A percentile compares a stretch with the other conserved stretches of the same genome.
Conservation (phyloP, 2,113 vertebrate species). For the Centropus unirufus region DNA sequence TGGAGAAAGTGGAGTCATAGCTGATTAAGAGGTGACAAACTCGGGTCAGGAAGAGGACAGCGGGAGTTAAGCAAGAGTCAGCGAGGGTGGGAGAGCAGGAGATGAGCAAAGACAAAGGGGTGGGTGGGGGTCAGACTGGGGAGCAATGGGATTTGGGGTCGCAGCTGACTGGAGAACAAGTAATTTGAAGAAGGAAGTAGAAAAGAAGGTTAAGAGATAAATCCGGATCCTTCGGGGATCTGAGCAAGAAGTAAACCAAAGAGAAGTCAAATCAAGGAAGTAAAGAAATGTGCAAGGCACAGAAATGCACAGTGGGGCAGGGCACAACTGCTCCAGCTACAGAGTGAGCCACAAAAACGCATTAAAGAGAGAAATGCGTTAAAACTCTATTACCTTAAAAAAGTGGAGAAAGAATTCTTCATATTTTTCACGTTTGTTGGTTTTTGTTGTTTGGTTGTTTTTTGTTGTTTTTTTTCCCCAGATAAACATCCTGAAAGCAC, state of each 20-base stretch:
- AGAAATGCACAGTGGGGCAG: background rate
- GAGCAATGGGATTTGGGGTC: background rate
- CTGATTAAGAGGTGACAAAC: background rate
- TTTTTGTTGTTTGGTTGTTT: no score
- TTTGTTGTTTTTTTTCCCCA: no score
- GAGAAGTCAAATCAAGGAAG: slow-evolving; percentile 22
- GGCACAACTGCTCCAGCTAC: background rate
- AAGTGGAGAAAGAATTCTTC: background rate
- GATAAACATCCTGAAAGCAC: background rate
- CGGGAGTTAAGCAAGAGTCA: background rate
- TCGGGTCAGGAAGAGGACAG: slow-evolving; percentile 35
- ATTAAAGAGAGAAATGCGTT: background rate
- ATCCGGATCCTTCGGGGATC: slow-evolving; percentile 1
- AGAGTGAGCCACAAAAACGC: background rate
- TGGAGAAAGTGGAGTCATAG: background rate
- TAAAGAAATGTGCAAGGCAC: background rate
- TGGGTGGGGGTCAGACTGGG: background rate
- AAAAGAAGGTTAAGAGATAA: slow-evolving; percentile 1
- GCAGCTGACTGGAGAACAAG: background rate
- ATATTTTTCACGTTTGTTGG: no score
- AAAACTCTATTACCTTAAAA: rapidly evolving
- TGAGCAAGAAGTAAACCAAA: slow-evolving; percentile 11
- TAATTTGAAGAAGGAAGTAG: background rate
- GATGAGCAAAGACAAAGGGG: background rate
- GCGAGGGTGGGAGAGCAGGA: background rate